Evolutionary conservation across 2,797 vertebrate genomes (phyloP).

Genomic region (Takifugu rubripes): DNA sequence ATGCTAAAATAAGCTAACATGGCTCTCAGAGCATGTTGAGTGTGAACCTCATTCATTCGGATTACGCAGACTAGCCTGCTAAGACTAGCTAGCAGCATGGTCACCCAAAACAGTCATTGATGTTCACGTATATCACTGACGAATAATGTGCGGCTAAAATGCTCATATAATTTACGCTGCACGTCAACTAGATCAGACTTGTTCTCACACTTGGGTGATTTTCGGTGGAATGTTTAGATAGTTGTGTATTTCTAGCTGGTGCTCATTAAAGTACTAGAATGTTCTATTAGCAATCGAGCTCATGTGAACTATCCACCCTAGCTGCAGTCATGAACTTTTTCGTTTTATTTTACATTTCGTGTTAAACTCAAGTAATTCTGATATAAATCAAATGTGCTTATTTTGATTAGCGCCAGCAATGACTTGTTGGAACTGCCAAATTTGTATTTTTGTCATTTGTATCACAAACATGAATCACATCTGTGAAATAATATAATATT

Average conservation of each 20-base stretch:
- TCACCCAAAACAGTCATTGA: background rate
- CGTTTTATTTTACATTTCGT: background rate
- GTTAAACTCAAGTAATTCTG: no score
- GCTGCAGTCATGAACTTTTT: no score
- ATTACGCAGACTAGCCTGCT: constrained; percentile 26
- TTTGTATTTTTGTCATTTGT: no score
- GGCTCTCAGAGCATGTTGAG: constrained; percentile 45
- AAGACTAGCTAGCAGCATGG: constrained; percentile 11
- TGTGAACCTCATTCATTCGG: constrained; percentile 64
- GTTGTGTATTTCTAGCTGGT: background rate
- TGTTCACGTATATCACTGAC: constrained; percentile 14
- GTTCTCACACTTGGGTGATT: background rate
- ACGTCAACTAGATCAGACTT: background rate
- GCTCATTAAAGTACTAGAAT: constrained; percentile 7
- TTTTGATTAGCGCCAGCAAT: no score
- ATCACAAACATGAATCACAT: no score
- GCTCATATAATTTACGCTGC: background rate
- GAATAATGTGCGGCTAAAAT: background rate
- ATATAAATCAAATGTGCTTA: no score
- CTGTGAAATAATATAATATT: no score
- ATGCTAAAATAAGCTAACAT: constrained; percentile 46
- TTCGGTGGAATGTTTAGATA: background rate
- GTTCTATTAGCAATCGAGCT: constrained; percentile 7
- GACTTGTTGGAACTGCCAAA: no score
- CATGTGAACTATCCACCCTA: background rate